Evolutionary conservation across 2,113 vertebrate species (phyloP).

Genomic region (Pagrus major): DNA sequence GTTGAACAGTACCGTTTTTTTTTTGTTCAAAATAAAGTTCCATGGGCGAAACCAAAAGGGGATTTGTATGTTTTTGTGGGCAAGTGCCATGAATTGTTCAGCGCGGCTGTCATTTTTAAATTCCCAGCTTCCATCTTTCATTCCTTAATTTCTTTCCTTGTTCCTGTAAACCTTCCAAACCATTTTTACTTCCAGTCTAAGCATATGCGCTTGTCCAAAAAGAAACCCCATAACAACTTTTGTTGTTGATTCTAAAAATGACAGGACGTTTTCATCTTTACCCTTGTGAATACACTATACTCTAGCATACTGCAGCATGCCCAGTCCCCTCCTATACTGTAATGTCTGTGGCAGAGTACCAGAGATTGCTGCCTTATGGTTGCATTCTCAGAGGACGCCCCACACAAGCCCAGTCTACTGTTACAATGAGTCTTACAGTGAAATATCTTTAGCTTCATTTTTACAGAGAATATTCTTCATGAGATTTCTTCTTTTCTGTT

Average conservation of each 20-base stretch:
- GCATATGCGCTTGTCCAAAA: neutral
- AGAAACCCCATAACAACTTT: neutral
- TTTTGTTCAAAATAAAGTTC: too few relatives aligned
- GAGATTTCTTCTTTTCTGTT: neutral
- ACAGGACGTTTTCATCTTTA: slow-evolving; percentile 6
- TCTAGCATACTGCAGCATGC: neutral
- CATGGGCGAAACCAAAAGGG: too few relatives aligned
- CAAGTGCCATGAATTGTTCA: neutral
- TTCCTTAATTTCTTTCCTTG: neutral
- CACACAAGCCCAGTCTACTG: neutral
- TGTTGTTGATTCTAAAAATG: neutral
- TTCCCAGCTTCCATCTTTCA: neutral
- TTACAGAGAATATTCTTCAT: neutral
- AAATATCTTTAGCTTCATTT: neutral
- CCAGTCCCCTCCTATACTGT: neutral
- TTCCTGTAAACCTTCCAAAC: neutral
- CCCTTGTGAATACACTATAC: neutral
- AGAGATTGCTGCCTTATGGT: neutral
- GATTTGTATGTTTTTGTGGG: neutral
- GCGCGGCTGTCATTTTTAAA: neutral
- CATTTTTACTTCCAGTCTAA: neutral
- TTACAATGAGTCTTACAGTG: neutral
- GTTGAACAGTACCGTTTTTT: too few relatives aligned
- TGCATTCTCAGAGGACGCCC: neutral
- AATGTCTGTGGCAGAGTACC: neutral